A percentile compares a stretch with the other conserved stretches of the same genome.
phyloP scores from a whole-genome alignment of 2,113 vertebrate species.

The Urocolius indicus region DNA sequence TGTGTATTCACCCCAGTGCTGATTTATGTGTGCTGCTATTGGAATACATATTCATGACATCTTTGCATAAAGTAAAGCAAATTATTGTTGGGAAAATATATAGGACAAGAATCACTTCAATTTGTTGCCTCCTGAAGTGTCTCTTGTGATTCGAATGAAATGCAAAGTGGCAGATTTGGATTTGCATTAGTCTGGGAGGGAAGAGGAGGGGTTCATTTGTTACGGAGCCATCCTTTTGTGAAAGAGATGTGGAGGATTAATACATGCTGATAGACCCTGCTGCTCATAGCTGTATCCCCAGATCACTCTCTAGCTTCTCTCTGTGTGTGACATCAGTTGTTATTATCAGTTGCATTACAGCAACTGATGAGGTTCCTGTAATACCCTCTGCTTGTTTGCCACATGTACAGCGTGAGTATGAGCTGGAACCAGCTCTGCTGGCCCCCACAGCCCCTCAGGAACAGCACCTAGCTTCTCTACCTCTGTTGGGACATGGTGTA shows the following conservation, averaged over 20 bases:
- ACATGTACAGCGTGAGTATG: rapidly evolving
- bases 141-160: background rate
- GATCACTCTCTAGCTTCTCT: background rate
- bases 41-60: constrained; percentile 51
- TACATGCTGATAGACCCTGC: background rate
- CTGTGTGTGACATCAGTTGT: background rate
- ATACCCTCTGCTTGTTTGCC: rapidly evolving
- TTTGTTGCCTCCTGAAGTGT: constrained; percentile 19
- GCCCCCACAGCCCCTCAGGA: background rate
- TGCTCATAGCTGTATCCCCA: background rate
- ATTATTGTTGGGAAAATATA: constrained; percentile 57
- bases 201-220: background rate
- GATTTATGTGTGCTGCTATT: constrained; percentile 43
- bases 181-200: background rate
- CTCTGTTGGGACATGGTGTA: rapidly evolving
- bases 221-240: background rate
- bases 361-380: rapidly evolving
- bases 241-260: background rate
- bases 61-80: constrained; percentile 33
- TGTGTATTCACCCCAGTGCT: background rate
- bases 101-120: constrained; percentile 14
- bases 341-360: background rate
- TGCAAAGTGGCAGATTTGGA: background rate
- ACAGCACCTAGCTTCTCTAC: rapidly evolving
- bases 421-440: background rate